Base-by-base conservation (phyloP, 1,140 invertebrate species). In the Euwallacea similis region DNA sequence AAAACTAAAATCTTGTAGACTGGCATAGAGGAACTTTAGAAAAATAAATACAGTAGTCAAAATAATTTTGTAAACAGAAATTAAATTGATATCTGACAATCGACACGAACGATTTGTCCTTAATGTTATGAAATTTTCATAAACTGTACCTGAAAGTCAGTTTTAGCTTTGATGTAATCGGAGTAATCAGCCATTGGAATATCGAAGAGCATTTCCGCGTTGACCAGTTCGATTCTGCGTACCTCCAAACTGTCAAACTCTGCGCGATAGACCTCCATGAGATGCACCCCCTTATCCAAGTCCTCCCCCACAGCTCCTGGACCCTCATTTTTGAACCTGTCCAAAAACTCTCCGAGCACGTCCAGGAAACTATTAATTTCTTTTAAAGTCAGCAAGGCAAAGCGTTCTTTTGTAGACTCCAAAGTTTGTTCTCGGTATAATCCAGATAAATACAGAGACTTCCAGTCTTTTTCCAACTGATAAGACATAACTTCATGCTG, bases 171-270 rank as follows among this genome's bases (percentile, higher is more conserved):
- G 6, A 88, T 79, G 77, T 94, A 91, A 55, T 88, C 86, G 0
- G 91, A 88, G 78, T 95, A 97, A 80, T 94, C 89, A 0, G 91
- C 88, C 41, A 94, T 86, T 7, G 90, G 87, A 72, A 95, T 87
- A 75, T 95, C 92, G 82, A 97, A 97, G 1, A 96, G 83, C 74
- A 90, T 88, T 82, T 96, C 94, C 0, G 93, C 92, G 61, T 91
- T 89, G 65, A 89, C 86, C 33, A 97, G 83, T 46, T 90, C 87
- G 33, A 86, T 79, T 58, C 91, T 86, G n/a, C 86, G 86, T 0
- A 80, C 76, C 75, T 94, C 91, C 11, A 93, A 72, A 54, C 89
- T 83, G 7, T 84, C 83, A 60, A 95, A 89, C 72, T 88, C 82
- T 75, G 88, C 85, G 6, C 82, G 82, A 78, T 90, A 96, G 78